Percentiles rank a stretch among this genome's conserved stretches.
Conservation (phyloP, 2,888 invertebrate species). For the Drosophila mercatorum region DNA sequence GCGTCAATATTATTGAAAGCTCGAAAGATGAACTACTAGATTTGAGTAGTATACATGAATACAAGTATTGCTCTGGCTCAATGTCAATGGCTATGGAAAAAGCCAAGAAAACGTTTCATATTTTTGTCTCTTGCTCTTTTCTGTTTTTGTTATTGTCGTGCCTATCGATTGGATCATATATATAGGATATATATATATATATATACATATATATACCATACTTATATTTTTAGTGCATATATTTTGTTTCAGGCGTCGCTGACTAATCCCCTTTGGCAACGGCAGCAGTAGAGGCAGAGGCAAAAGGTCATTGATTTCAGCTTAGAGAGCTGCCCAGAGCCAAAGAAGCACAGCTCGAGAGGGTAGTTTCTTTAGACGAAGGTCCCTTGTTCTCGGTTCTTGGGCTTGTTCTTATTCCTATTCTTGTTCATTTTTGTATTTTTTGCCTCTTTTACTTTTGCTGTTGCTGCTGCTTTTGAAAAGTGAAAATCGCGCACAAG, state of each 20-base stretch:
- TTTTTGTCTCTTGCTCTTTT: not conserved
- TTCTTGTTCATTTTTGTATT: constrained; percentile 16
- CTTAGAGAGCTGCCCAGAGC: constrained; percentile 62
- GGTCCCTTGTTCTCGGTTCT: constrained; percentile 54
- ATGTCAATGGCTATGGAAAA: constrained; percentile 57
- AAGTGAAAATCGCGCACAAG: constrained; percentile 74
- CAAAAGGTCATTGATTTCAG: constrained; percentile 82
- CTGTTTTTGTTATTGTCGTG: constrained; percentile 27
- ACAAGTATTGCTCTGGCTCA: constrained; percentile 44
- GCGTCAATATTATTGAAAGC: constrained; percentile 27
- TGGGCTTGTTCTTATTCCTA: constrained; percentile 18
- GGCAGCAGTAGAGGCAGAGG: constrained; percentile 45
- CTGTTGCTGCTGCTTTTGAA: constrained; percentile 53
- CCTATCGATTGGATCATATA: constrained; percentile 60
- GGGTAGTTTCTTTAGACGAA: constrained; percentile 77
- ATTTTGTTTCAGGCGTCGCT: constrained; percentile 54
- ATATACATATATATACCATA: constrained; percentile 30
- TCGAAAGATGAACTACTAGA: constrained; percentile 33
- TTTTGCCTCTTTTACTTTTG: constrained; percentile 19
- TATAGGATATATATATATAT: constrained; percentile 24
- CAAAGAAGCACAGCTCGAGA: constrained; percentile 51
- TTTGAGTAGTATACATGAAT: constrained; percentile 41
- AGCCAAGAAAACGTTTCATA: constrained; percentile 46
- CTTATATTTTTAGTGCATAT: constrained; percentile 53
- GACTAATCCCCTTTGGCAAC: constrained; percentile 65